phyloP scores from a whole-genome alignment of 1,140 invertebrate species.

The Scaptomyza hsui region DNA sequence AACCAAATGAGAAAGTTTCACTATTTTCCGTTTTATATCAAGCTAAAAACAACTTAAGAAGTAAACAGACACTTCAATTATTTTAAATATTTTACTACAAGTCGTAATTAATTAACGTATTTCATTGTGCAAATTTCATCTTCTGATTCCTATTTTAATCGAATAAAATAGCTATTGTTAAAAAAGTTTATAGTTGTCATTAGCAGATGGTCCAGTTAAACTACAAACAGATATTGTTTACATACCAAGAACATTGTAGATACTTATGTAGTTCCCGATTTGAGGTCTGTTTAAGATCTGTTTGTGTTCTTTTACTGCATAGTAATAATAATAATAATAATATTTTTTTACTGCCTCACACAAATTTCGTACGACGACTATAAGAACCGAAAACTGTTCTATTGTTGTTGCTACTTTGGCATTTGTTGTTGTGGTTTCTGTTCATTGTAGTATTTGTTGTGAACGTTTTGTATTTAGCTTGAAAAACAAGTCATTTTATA shows the following conservation, averaged over 20 bases:
- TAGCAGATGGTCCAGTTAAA: neutral
- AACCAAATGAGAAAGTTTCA: no score
- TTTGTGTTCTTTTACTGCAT: conserved; percentile 1
- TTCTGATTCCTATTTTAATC: no score
- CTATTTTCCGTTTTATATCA: no score
- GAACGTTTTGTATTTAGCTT: conserved; percentile 51
- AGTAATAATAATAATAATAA: conserved; percentile 20
- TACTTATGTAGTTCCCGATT: neutral
- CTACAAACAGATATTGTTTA: neutral
- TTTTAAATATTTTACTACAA: no score
- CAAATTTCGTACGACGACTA: conserved; percentile 16
- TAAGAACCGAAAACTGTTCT: conserved; percentile 4
- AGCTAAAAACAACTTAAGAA: no score
- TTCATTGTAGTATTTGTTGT: conserved; percentile 29
- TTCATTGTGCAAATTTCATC: no score
- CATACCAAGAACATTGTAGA: no score
- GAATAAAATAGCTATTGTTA: no score
- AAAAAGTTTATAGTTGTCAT: neutral
- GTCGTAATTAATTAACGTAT: no score
- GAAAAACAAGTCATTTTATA: conserved; percentile 67
- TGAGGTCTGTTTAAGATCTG: neutral
- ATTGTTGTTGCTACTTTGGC: neutral
- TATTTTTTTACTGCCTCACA: conserved; percentile 22
- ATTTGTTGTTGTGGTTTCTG: conserved; percentile 1
- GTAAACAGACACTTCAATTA: no score